Evolutionary conservation across 2,113 vertebrate genomes (phyloP).

Genomic region (Otis tarda): DNA sequence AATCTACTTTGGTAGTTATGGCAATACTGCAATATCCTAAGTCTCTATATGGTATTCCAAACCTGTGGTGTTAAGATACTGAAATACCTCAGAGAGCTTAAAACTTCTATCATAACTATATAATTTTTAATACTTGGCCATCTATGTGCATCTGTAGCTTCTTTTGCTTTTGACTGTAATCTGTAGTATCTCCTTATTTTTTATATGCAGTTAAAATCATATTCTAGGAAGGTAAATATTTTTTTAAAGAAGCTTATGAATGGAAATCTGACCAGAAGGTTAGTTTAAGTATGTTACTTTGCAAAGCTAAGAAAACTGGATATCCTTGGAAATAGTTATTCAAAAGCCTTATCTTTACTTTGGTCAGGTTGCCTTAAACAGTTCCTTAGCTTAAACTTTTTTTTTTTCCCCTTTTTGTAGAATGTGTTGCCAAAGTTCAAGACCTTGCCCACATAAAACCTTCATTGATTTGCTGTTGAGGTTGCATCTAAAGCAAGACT

Average conservation of each 20-base stretch:
- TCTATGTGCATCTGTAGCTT: background rate
- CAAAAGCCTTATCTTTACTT: constrained; percentile 63
- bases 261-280: constrained; percentile 35
- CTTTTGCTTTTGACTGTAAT: background rate
- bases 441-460: background rate
- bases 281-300: background rate
- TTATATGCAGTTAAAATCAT: background rate
- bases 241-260: constrained; percentile 19
- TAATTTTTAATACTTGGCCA: background rate
- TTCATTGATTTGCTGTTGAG: constrained; percentile 28
- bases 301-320: constrained; percentile 23
- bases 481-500: constrained; percentile 27
- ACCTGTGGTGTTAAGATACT: constrained; percentile 20
- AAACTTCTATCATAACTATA: background rate
- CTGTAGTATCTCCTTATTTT: background rate
- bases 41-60: constrained; percentile 14
- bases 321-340: constrained; percentile 25
- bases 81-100: constrained; percentile 57
- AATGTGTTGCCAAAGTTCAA: constrained; percentile 10
- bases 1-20: background rate
- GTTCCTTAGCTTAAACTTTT: background rate
- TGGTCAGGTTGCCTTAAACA: constrained; percentile 66
- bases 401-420: background rate
- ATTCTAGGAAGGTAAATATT: background rate
- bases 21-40: background rate